Percentiles rank a stretch among this genome's conserved stretches.
Evolutionary conservation across 1,140 invertebrate species (phyloP).

Genomic region (Argopecten irradians): DNA sequence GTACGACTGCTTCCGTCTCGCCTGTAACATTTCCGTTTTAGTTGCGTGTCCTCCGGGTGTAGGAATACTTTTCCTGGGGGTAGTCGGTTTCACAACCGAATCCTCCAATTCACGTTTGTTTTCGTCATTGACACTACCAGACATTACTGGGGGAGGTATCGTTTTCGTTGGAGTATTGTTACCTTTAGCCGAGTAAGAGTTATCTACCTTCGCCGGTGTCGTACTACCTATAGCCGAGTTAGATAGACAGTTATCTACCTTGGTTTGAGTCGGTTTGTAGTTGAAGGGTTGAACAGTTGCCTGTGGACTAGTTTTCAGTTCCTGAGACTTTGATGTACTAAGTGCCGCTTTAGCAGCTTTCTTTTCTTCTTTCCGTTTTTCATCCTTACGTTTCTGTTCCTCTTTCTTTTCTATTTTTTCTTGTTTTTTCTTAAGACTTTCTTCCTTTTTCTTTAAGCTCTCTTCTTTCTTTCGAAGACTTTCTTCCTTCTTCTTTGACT

Average conservation of each 20-base stretch:
- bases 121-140: conserved; percentile 22
- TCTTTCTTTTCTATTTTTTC: conserved; percentile 39
- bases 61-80: neutral
- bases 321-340: conserved; percentile 23
- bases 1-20: conserved; percentile 66
- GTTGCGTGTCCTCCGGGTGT: conserved; percentile 63
- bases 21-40: conserved; percentile 76
- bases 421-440: neutral
- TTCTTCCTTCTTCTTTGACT: neutral
- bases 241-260: neutral
- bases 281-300: conserved; percentile 80
- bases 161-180: neutral
- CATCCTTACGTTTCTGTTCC: conserved; percentile 42
- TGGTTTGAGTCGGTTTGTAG: conserved; percentile 76
- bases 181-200: neutral
- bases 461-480: neutral
- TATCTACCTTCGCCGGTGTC: conserved; percentile 35
- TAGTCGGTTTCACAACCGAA: conserved; percentile 28
- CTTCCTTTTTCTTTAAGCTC: conserved; percentile 10
- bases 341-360: conserved; percentile 33
- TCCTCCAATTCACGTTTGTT: conserved; percentile 31
- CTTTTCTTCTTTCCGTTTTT: conserved; percentile 43
- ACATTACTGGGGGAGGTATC: neutral
- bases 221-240: conserved; percentile 1
- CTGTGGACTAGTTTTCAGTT: conserved; percentile 48